Evolutionary conservation across 1,140 invertebrate genomes (phyloP).

Genomic region (Campoletis sonorensis): DNA sequence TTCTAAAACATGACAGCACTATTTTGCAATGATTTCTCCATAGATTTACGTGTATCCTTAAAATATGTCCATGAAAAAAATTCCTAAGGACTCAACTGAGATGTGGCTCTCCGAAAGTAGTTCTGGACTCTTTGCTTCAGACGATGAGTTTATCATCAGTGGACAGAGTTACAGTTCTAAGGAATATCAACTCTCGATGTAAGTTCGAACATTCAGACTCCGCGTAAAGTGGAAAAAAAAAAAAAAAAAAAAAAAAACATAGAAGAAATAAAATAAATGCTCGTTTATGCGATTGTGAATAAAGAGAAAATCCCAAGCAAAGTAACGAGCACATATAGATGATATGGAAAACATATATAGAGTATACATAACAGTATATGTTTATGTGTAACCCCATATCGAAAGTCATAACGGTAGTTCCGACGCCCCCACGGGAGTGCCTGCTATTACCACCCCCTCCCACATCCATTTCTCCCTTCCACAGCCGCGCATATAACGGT

Average conservation of each 20-base stretch:
- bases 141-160: background rate
- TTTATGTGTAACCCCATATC: background rate
- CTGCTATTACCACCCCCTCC: constrained; percentile 17
- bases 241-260: too few species aligned
- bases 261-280: too few species aligned
- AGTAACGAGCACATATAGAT: background rate
- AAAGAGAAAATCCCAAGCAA: background rate
- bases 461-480: background rate
- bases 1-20: too few species aligned
- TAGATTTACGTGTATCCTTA: too few species aligned
- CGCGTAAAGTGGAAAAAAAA: too few species aligned
- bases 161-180: background rate
- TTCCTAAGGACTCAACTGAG: background rate
- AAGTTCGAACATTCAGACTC: background rate
- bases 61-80: background rate
- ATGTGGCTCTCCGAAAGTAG: background rate
- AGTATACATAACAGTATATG: background rate
- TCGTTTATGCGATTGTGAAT: background rate
- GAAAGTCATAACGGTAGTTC: constrained; percentile 38
- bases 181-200: background rate
- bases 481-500: background rate
- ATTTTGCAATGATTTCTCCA: too few species aligned
- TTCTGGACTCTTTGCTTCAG: background rate
- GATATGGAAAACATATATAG: background rate
- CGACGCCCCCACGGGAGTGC: constrained; percentile 21